A percentile compares a stretch with the other conserved stretches of the same genome.
Conservation (phyloP, 2,888 invertebrate genomes). For the Zelleria hepariella region DNA sequence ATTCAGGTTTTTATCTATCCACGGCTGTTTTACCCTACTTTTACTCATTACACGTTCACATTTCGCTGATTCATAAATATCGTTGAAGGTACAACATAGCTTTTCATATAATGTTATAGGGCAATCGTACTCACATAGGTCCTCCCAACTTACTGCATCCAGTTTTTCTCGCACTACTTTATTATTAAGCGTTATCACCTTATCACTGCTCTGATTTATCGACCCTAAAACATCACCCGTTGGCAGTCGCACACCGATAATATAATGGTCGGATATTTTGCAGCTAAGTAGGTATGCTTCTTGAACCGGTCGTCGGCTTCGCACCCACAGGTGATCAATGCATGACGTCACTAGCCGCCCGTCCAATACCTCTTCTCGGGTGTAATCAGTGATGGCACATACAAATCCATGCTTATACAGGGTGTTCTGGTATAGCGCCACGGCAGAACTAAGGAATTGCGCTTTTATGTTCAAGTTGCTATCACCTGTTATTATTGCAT, state of each 20-base stretch:
- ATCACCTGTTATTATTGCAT: background rate
- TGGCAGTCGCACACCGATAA: background rate
- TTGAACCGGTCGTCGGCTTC: background rate
- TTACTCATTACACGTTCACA: background rate
- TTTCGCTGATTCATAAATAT: background rate
- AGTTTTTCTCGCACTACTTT: background rate
- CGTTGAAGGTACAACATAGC: background rate
- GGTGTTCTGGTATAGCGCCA: background rate
- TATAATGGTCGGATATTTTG: background rate
- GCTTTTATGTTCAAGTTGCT: background rate
- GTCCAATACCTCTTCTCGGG: background rate
- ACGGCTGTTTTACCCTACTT: constrained; percentile 1
- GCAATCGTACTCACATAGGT: background rate
- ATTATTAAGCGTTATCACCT: too few species aligned
- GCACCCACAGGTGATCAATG: background rate
- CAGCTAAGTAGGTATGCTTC: background rate
- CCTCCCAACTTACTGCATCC: background rate
- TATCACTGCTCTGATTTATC: too few species aligned
- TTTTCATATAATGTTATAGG: background rate
- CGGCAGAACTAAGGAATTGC: background rate
- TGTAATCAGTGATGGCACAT: background rate
- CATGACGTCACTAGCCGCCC: background rate
- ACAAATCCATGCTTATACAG: background rate
- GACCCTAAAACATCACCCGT: too few species aligned
- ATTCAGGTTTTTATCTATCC: constrained; percentile 2